Conservation (phyloP, 2,888 invertebrate species). For the Nemoura dubitans region DNA sequence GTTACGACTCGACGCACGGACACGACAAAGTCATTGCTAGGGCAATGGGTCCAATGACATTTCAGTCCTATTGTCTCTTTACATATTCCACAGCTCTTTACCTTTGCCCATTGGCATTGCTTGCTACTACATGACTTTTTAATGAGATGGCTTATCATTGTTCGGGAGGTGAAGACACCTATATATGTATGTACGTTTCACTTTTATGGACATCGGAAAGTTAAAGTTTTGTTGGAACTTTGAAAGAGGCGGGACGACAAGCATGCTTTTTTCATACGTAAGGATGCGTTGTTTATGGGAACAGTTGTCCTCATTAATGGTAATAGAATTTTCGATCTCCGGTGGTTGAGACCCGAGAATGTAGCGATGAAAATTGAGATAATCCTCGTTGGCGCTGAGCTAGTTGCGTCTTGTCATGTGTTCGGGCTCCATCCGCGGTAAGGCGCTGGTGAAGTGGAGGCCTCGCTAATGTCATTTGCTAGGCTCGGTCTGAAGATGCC, state of each 20-base stretch:
- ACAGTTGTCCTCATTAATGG: not conserved
- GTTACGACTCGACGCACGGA: not conserved
- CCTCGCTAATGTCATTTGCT: not conserved
- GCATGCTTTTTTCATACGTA: not conserved
- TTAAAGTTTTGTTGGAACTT: not conserved
- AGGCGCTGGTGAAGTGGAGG: not conserved
- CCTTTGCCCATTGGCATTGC: not conserved
- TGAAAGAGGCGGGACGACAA: not conserved
- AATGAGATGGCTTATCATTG: not conserved
- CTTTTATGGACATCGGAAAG: not conserved
- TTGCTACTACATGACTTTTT: not conserved
- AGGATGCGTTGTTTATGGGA: not conserved
- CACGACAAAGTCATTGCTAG: conserved; percentile 33
- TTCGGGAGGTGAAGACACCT: not conserved
- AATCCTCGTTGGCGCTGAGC: no score
- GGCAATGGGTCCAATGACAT: conserved; percentile 36
- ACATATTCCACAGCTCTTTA: not conserved
- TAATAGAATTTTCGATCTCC: not conserved
- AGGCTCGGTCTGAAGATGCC: not conserved
- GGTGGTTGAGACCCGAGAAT: not conserved
- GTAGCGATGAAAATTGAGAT: not conserved
- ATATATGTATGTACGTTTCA: no score
- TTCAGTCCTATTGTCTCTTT: conserved; percentile 20
- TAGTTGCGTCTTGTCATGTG: not conserved
- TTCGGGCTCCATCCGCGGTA: not conserved